These are phyloP conservation scores for Burhinus bistriatus DNA, from an alignment of 2,113 vertebrate genomes.

Conservation along the genomic window DNA sequence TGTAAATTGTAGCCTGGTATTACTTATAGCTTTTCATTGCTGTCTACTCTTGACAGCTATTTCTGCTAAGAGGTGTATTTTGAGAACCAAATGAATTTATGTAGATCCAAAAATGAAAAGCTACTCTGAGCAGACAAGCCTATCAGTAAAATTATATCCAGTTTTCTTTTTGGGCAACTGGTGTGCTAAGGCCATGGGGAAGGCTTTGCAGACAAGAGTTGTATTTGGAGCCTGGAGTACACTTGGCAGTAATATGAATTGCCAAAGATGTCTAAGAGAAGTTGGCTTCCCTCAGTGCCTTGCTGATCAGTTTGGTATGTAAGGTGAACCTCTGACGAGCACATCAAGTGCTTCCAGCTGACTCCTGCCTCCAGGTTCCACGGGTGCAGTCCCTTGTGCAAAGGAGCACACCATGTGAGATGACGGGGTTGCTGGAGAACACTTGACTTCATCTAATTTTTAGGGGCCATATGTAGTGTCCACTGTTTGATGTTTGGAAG, in stretches of 20 bases:
- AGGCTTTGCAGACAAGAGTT: background rate
- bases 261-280: background rate
- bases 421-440: background rate
- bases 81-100: background rate
- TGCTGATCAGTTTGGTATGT: background rate
- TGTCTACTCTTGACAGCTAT: background rate
- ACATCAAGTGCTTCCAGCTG: background rate
- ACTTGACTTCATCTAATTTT: background rate
- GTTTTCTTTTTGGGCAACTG: background rate
- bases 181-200: background rate
- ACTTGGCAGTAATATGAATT: background rate
- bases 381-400: accelerated
- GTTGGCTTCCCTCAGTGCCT: background rate
- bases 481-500: background rate
- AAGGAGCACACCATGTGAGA: background rate
- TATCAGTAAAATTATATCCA: background rate
- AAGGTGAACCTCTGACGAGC: background rate
- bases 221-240: background rate
- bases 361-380: background rate
- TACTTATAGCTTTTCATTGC: background rate
- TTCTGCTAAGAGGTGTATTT: background rate
- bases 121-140: background rate
- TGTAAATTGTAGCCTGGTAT: background rate
- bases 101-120: background rate
- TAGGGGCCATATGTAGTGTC: background rate